Evolutionary conservation across 2,797 vertebrate genomes (phyloP), one percentile per base, ranked within the genome.

Genomic region (Channa striata): DNA sequence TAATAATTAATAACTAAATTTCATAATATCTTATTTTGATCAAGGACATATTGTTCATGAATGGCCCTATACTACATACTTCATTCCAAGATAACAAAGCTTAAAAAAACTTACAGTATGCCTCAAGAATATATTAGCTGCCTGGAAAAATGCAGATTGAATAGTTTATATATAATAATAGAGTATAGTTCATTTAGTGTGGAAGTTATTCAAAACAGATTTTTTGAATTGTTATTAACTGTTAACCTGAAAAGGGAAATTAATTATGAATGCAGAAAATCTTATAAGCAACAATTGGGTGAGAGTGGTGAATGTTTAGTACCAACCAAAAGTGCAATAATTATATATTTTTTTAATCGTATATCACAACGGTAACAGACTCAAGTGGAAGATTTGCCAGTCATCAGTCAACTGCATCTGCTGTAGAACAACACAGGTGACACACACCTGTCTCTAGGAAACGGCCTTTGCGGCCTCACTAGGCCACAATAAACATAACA

Each of bases 401-500:
- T 30, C 11, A 11, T n/a, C n/a, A n/a, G n/a, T n/a, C n/a, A n/a
- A n/a, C n/a, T n/a, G n/a, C n/a, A n/a, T 74, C 50, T 54, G 30
- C 64, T 68, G 20, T 46, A 11, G 21, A 25, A 11, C 21, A 33
- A 53, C 34, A 34, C 12, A 54, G 62, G 44, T 68, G 58, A 68
- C 49, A 59, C 51, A 40, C 58, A 30, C 62, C 50, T 42, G 19
- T 82, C 54, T 40, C 34, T 66, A 17, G 1, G 19, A 65, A 62
- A 63, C 42, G 36, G 20, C 61, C 71, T 62, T 51, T 43, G 54
- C 71, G 57, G 71, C 48, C 1, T 57, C 9, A 13, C 23, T 44
- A 30, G 61, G 66, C 63, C 53, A 40, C 68, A 78, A 43, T 68
- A 58, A 79, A 66, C 34, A 16, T 43, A 64, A 44, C 21, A 34